Evolutionary conservation across 2,888 invertebrate species (phyloP), one percentile per base, ranked within the genome.

Genomic region (Branchipolynoe longqiensis): DNA sequence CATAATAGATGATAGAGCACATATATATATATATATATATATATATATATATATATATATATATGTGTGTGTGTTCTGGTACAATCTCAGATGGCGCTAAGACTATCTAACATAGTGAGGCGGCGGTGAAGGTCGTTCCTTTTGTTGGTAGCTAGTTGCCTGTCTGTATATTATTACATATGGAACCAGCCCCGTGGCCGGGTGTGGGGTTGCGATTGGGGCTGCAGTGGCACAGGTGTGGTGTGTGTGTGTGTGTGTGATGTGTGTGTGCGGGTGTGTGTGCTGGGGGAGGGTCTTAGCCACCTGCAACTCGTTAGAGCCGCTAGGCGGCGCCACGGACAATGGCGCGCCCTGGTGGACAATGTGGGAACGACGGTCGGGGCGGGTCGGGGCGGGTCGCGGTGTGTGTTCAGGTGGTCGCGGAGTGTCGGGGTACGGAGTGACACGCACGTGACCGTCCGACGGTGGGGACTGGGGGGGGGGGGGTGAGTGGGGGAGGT

Each of bases 301-400:
- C 69, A 69, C 69, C 69, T 69, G 69, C 69, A 69, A 18, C 36
- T 69, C 69, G 69, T 69, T 69, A 69, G 69, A 38, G 69, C 69
- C 69, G 62, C 62, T 31, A 62, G 62, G 28, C 31, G 3, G 28
- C 1, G 36, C 36, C 33, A 18, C 36, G 22, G n/a, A 69, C 69
- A 69, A 69, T 69, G 36, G n/a, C 69, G 4, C 69, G 36, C 69
- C 69, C 12, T 14, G 38, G 69, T 38, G 69, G 69, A 69, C 69
- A 69, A 69, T 69, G 22, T 22, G 18, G 4, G 18, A 25, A 25
- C 4, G 12, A n/a, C 14, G 58, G 58, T 14, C 36, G 69, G 64
- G 69, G 69, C 69, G 69, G 38, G 36, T 3, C 14, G 14, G 38
- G 69, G 69, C 69, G 69, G 38, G 36, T 3, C 14, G 14, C 22